These are phyloP conservation scores for Helicoverpa zea DNA, from an alignment of 1,140 invertebrate species.

Conservation along the genomic window DNA sequence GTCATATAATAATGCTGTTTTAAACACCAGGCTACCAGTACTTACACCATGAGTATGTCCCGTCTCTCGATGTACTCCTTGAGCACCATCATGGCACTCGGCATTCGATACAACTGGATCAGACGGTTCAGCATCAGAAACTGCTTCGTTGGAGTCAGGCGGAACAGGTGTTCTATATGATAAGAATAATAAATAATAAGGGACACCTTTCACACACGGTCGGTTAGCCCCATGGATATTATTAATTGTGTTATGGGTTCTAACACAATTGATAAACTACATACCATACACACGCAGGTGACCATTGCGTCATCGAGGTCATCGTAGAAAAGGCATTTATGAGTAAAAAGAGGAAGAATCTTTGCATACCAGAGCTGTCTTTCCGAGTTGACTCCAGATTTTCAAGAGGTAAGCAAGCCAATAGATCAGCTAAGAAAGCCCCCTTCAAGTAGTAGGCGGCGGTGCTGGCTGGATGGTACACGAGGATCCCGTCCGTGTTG, in stretches of 20 bases:
- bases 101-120: slow-evolving; percentile 72
- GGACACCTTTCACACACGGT: too few species aligned
- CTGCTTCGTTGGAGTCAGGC: slow-evolving; percentile 59
- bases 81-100: slow-evolving; percentile 62
- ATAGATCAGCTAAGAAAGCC: slow-evolving; percentile 76
- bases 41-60: slow-evolving; percentile 71
- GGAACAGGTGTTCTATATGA: slow-evolving; percentile 50
- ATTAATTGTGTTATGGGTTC: too few species aligned
- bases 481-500: slow-evolving; percentile 75
- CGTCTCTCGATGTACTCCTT: slow-evolving; percentile 63
- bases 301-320: too few species aligned
- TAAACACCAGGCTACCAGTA: neutral
- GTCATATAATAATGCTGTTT: too few species aligned
- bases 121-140: slow-evolving; percentile 67
- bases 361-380: slow-evolving; percentile 55
- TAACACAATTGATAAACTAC: too few species aligned
- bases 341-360: too few species aligned
- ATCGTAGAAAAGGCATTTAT: too few species aligned
- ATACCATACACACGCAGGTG: too few species aligned
- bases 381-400: slow-evolving; percentile 62
- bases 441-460: slow-evolving; percentile 76
- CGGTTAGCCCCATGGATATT: too few species aligned
- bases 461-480: slow-evolving; percentile 80
- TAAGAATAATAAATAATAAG: too few species aligned
- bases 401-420: slow-evolving; percentile 75